Base-by-base conservation (phyloP, 2,888 invertebrate species). In the Drosophila limbata region DNA sequence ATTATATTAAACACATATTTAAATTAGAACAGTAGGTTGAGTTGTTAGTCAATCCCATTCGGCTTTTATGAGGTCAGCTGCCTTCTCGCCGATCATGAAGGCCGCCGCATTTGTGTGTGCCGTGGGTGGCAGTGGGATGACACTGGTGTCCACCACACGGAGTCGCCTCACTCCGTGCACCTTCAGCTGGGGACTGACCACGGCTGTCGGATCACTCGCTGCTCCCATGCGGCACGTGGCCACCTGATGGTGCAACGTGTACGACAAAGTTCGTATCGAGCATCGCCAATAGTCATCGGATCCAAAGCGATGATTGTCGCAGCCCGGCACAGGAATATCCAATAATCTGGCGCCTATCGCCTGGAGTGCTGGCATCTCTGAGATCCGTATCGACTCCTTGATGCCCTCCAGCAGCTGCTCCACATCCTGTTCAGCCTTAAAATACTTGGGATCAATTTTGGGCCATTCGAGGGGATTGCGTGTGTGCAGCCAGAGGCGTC, bases 211-310 rank as follows among this genome's bases (percentile, higher is more conserved):
- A 84, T 96, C 95, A 0, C 90, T 92, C 0, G 89, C 89, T 0
- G 95, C 94, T 0, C 96, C 96, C 96, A 96, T 96, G 82, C 95
- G 95, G 74, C 95, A 95, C 0, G 96, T 95, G 5, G 95, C 95
- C 70, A 94, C 93, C 79, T 95, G 95, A 90, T 95, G 95, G 82
- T 95, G 95, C 37, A 95, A 91, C 0, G 95, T 95, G 17, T 94
- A 93, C 0, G 95, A 94, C 40, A 94, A 91, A 13, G 94, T 94
- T 13, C 94, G 93, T 10, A 95, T 92, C 2, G 95, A 94, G 89
- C 96, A 96, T 74, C 94, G 94, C 95, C 96, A 96, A 85, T 96
- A 96, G 33, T 94, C 94, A 67, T 96, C 95, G 1, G 94, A 93
- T 72, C 94, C 94, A 65, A 94, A 94, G 4, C 72, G 69, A 17